Percentiles rank a stretch among this genome's conserved stretches.
Conservation (phyloP, 2,797 vertebrate genomes). For the Macrochelys suwanniensis region DNA sequence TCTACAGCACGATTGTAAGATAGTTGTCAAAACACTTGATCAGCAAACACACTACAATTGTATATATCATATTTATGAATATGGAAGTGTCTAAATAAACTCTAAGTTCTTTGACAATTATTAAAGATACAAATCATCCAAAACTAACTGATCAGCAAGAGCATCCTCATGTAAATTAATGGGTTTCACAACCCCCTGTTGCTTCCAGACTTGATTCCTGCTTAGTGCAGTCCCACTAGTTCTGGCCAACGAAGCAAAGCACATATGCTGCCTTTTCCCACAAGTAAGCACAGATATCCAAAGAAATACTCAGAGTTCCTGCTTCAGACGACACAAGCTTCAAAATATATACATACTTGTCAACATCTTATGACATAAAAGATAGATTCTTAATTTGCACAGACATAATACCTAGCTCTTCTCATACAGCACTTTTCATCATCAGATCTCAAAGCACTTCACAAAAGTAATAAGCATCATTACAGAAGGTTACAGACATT, state of each 20-base stretch:
- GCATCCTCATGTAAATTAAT: not conserved
- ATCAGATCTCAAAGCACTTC: not conserved
- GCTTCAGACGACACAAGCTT: not conserved
- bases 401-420: not conserved
- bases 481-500: not conserved
- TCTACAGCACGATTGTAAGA: not conserved
- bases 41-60: not conserved
- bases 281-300: not conserved
- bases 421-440: not conserved
- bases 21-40: not conserved
- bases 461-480: not conserved
- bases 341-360: not conserved
- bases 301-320: not conserved
- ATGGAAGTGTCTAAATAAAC: not conserved
- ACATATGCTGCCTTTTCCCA: not conserved
- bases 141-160: not conserved
- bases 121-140: not conserved
- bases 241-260: not conserved
- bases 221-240: rapidly evolving
- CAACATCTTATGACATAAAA: not conserved
- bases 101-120: not conserved
- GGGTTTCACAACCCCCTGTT: not conserved
- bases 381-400: not conserved
- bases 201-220: not conserved
- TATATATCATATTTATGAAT: not conserved